Base-by-base conservation (phyloP, 2,888 invertebrate species). In the Coecobrya sp. region DNA sequence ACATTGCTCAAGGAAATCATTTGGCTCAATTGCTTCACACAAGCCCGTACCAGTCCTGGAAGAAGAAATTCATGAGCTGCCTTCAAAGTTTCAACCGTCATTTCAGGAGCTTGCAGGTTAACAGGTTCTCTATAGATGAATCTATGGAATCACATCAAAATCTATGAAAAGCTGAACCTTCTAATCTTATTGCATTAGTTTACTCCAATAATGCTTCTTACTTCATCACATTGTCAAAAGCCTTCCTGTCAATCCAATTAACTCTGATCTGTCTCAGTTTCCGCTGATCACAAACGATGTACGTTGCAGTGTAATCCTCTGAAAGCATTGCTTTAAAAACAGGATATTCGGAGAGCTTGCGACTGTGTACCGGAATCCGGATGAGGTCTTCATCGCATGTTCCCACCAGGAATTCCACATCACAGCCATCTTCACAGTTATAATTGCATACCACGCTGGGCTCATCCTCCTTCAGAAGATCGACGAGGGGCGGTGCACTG, bases 401-500 rank as follows among this genome's bases (percentile, higher is more conserved):
- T 30, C 89, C 89, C n/a, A 89, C 89, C n/a, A 52, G 89, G 55
- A 89, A 81, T 68, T 89, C 89, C 81, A 89, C 89, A 52, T 89
- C 89, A 36, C 89, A 89, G 11, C 89, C 89, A 3, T 65, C 16
- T 82, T 89, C 89, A 52, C 89, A 89, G 11, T 79, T 79, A 19
- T 81, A 89, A 27, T 27, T 8, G 7, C 36, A 36, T 4, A 30
- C 11, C 36, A 30, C 70, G 16, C 1, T 30, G 30, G 70, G 1
- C 4, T 76, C 76, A 10, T 45, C 89, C 36, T 65, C 68, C 27
- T 89, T 79, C 7, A 70, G n/a, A 7, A 81, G 52, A n/a, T 81
- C 81, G 3, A 19, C 22, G 7, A 36, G 36, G 0, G 81, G 81
- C 0, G 89, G 89, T n/a, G 89, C 89, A 19, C 89, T 89, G 25